Conservation (phyloP, 2,113 vertebrate genomes). For the Thunnus maccoyii region DNA sequence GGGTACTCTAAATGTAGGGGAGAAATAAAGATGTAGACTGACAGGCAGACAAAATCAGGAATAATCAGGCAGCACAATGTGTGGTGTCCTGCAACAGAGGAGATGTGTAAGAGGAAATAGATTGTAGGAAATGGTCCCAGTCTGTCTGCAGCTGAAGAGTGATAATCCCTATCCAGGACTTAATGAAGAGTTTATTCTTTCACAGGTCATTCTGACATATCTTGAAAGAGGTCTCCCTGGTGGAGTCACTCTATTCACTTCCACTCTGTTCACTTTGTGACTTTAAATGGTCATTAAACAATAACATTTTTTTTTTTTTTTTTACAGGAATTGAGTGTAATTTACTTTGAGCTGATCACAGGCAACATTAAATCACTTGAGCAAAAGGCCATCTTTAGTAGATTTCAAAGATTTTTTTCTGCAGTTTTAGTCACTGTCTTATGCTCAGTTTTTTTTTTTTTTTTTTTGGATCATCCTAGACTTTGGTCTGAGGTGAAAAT, state of each 20-base stretch:
- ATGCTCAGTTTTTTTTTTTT: too few relatives aligned
- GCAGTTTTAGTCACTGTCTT: too few relatives aligned
- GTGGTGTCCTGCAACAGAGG: conserved; percentile 50
- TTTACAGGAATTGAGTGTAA: not conserved
- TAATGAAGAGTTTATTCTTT: conserved; percentile 61
- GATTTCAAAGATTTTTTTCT: too few relatives aligned
- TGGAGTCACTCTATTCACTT: conserved; percentile 25
- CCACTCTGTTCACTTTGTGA: conserved; percentile 25
- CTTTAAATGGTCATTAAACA: conserved; percentile 15
- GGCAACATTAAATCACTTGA: too few relatives aligned
- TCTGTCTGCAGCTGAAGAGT: conserved; percentile 58
- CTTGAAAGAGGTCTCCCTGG: conserved; percentile 48
- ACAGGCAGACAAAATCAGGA: conserved; percentile 62
- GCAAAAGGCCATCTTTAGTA: too few relatives aligned
- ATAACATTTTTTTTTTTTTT: not conserved
- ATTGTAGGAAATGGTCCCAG: conserved; percentile 52
- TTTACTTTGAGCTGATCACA: not conserved
- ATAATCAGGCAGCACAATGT: conserved; percentile 59
- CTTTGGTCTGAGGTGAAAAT: too few relatives aligned
- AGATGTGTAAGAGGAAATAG: conserved; percentile 55
- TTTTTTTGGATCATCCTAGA: too few relatives aligned
- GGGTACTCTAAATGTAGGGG: conserved; percentile 50
- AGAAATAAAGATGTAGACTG: conserved; percentile 64
- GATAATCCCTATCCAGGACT: conserved; percentile 59
- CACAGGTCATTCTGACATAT: conserved; percentile 53